Evolutionary conservation across 2,888 invertebrate genomes (phyloP), one percentile per base, ranked within the genome.

Genomic region (Zaprionus obscuricornis): DNA sequence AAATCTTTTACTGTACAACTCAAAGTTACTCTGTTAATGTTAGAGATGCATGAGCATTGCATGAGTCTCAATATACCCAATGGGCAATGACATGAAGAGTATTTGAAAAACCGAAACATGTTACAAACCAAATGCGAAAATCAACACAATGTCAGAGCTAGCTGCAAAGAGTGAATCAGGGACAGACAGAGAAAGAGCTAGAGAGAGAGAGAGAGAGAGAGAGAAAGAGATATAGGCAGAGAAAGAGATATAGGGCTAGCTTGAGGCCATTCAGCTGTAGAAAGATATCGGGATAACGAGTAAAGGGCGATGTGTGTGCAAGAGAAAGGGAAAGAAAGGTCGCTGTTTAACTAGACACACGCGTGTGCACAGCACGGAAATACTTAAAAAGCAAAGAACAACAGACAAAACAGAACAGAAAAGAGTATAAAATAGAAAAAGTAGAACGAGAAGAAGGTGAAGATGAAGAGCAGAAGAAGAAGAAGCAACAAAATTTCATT

Each of bases 311-410:
- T n/a, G n/a, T n/a, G n/a, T n/a, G n/a, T n/a, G 8, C 11, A 7
- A 26, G n/a, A 7, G 7, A 18, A 1, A 11, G 36, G 4, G 8
- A 11, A 3, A 13, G 10, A 13, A 14, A n/a, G 8, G 22, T 20
- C 16, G 16, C 7, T 64, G 43, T 47, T 62, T 54, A 63, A 66
- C 60, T 62, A 66, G 58, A 66, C 42, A 52, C 60, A 75, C 58
- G 56, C 56, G 34, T 45, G 20, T 47, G 54, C 64, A 56, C 50
- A 40, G 43, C 47, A 62, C 58, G 68, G 71, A 77, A 77, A 74
- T 77, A 71, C 77, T 73, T 77, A 63, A 74, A n/a, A 72, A 67
- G 57, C 40, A 27, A 13, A 24, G 36, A 24, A 11, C 36, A 42
- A 45, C 14, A 17, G n/a, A 11, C 17, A 37, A 18, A 37, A 8